A percentile compares a stretch with the other conserved stretches of the same genome.
Evolutionary conservation across 2,113 vertebrate species (phyloP).

Genomic region (Brachyhypopomus gauderio): DNA sequence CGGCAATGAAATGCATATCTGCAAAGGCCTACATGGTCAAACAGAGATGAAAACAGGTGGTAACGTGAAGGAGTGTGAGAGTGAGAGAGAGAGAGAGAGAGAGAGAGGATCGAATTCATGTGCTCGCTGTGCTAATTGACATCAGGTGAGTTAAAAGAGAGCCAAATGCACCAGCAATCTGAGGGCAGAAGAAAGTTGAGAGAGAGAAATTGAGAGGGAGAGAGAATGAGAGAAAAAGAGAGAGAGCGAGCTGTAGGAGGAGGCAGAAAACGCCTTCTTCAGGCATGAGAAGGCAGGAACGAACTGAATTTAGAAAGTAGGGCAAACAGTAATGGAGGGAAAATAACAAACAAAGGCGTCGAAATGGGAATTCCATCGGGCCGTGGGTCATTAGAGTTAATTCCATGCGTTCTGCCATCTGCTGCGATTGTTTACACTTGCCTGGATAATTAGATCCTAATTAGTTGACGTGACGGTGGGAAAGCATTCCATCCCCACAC

Average conservation of each 20-base stretch:
- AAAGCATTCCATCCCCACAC: slow-evolving; percentile 56
- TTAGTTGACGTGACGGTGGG: slow-evolving; percentile 83
- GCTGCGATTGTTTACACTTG: slow-evolving; percentile 92
- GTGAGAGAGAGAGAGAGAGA: slow-evolving; percentile 6
- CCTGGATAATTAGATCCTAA: slow-evolving; percentile 94
- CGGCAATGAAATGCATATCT: slow-evolving; percentile 20
- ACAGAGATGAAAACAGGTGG: slow-evolving; percentile 27
- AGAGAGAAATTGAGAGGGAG: background rate
- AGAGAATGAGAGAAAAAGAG: background rate
- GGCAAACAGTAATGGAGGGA: slow-evolving; percentile 77
- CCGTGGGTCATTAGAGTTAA: slow-evolving; percentile 85
- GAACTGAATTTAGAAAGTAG: slow-evolving; percentile 77
- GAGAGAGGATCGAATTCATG: background rate
- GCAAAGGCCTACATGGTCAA: slow-evolving; percentile 5
- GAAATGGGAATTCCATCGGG: slow-evolving; percentile 78
- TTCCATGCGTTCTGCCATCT: slow-evolving; percentile 85
- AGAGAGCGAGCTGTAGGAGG: slow-evolving; percentile 34
- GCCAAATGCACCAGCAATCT: slow-evolving; percentile 29
- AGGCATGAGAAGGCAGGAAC: slow-evolving; percentile 66
- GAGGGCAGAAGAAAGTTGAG: slow-evolving; percentile 29
- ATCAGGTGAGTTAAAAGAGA: slow-evolving; percentile 32
- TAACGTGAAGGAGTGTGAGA: slow-evolving; percentile 15
- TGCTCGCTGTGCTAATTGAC: slow-evolving; percentile 19
- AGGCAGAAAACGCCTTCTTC: slow-evolving; percentile 57
- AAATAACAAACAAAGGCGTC: slow-evolving; percentile 73